These are phyloP conservation scores for Patiria pectinifera DNA, from an alignment of 53 echinoderm and acorn worm species.

Conservation along the genomic window DNA sequence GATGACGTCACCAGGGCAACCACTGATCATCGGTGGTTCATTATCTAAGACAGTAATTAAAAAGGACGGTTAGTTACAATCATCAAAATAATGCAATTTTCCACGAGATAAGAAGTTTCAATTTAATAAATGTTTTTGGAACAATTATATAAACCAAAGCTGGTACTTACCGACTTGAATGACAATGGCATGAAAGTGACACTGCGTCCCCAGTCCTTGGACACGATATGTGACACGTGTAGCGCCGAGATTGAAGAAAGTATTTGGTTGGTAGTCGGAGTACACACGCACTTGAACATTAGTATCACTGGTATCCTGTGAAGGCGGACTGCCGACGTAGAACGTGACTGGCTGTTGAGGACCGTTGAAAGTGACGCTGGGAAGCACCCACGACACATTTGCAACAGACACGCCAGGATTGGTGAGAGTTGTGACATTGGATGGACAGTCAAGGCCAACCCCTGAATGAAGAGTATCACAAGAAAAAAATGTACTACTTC, in stretches of 20 bases:
- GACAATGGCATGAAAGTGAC: not conserved
- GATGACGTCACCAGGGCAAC: conserved; percentile 5
- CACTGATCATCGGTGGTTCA: not conserved
- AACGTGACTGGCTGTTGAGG: not conserved
- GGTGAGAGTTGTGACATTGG: not conserved
- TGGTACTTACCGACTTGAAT: not conserved
- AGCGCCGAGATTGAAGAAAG: not conserved
- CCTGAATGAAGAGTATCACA: not conserved
- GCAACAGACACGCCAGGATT: not conserved
- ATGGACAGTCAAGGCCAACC: not conserved
- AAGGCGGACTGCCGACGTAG: not conserved
- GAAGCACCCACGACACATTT: not conserved
- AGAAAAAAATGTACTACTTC: not conserved
- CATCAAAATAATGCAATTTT: not conserved
- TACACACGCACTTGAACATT: not conserved
- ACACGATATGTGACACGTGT: not conserved
- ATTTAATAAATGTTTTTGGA: too few relatives aligned
- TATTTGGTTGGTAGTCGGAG: conserved; percentile 1
- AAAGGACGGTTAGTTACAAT: not conserved
- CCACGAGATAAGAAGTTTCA: too few relatives aligned
- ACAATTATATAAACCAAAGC: not conserved
- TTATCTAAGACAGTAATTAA: conserved; percentile 27
- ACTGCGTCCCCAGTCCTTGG: not conserved
- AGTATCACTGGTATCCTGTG: not conserved
- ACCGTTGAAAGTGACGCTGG: not conserved